Percentiles rank a stretch among this genome's conserved stretches.
Conservation (phyloP, 1,140 invertebrate species). For the Drosophila ogumai region DNA sequence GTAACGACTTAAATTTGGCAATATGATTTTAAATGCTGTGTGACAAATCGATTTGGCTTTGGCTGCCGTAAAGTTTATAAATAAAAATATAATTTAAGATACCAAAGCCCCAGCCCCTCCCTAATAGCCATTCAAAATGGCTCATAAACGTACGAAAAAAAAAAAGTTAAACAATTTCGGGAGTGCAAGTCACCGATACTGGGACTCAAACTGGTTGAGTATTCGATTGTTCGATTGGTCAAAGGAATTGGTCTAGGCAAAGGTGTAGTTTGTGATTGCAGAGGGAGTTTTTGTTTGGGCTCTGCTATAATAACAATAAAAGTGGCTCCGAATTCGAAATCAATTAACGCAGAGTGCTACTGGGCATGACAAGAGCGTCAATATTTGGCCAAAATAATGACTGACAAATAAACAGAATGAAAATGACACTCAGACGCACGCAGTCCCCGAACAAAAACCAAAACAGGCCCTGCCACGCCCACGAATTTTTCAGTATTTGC, state of each 20-base stretch:
- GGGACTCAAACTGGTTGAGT: slow-evolving; percentile 19
- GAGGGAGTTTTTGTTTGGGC: slow-evolving; percentile 44
- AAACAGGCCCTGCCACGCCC: slow-evolving; percentile 41
- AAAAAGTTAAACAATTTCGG: slow-evolving; percentile 22
- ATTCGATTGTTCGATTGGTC: slow-evolving; percentile 22
- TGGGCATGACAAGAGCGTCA: slow-evolving; percentile 79
- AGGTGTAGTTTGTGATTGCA: slow-evolving; percentile 22
- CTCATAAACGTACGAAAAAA: slow-evolving; percentile 17
- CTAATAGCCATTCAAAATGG: slow-evolving; percentile 29
- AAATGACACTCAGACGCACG: slow-evolving; percentile 44
- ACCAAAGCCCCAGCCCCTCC: neutral
- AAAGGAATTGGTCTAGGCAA: neutral
- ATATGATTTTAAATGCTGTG: slow-evolving; percentile 14
- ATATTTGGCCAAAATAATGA: slow-evolving; percentile 81
- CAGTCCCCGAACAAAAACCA: no score
- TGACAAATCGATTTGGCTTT: slow-evolving; percentile 39
- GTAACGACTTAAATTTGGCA: slow-evolving; percentile 13
- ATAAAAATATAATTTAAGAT: slow-evolving; percentile 39
- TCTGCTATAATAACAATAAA: slow-evolving; percentile 77
- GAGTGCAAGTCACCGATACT: slow-evolving; percentile 36
- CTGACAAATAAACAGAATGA: slow-evolving; percentile 72
- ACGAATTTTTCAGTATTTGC: slow-evolving; percentile 54
- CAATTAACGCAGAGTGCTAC: slow-evolving; percentile 81
- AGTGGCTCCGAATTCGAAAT: slow-evolving; percentile 79
- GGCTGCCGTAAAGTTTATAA: slow-evolving; percentile 27